Percentiles rank a stretch among this genome's conserved stretches.
Conservation (phyloP, 2,113 vertebrate species). For the Turdus rufiventris region DNA sequence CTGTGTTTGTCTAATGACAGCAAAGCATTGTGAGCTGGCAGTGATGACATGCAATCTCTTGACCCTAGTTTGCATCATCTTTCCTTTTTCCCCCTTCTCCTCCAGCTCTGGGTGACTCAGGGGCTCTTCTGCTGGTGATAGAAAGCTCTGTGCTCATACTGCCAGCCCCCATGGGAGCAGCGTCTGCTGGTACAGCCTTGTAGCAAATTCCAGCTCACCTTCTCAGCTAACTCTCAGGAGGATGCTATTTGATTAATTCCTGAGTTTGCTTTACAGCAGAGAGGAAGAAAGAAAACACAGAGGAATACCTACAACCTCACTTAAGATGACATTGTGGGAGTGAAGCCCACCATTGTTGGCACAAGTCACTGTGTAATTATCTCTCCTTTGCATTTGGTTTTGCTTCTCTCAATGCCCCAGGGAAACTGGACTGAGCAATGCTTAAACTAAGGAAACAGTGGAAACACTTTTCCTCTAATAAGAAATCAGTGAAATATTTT, state of each 20-base stretch:
- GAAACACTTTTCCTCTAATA: not conserved
- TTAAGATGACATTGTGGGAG: not conserved
- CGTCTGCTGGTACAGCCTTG: not conserved
- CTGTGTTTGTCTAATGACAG: not conserved
- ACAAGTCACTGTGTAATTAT: not conserved
- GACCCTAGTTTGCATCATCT: not conserved
- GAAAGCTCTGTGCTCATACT: not conserved
- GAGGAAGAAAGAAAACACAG: not conserved
- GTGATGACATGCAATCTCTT: not conserved
- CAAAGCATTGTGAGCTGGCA: not conserved
- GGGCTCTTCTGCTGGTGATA: not conserved
- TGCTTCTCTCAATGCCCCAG: not conserved
- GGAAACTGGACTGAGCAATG: not conserved
- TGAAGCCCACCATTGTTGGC: rapidly evolving
- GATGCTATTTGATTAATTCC: not conserved
- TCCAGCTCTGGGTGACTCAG: not conserved
- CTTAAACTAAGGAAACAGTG: not conserved
- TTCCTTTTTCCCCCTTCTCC: not conserved
- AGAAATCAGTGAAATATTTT: conserved; percentile 1
- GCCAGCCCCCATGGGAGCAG: not conserved
- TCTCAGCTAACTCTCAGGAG: not conserved
- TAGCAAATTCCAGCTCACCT: not conserved
- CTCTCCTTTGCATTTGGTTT: not conserved
- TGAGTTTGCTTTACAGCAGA: not conserved
- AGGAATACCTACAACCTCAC: not conserved